Evolutionary conservation across 1,140 invertebrate genomes (phyloP).

Genomic region (Trinorchestia longiramus): DNA sequence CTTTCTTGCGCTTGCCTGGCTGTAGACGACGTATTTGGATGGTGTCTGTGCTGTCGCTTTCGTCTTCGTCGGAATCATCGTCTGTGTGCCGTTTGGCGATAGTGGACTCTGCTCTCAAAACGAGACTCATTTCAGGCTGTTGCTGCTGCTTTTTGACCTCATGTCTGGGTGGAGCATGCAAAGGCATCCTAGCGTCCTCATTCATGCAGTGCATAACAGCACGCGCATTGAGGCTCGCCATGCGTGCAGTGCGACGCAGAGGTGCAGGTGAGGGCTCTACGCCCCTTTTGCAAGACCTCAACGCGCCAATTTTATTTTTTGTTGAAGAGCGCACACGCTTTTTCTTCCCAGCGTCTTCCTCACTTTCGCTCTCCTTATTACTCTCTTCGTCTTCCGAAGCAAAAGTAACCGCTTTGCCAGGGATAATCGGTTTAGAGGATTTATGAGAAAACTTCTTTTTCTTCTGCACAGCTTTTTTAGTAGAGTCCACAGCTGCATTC

Average conservation of each 20-base stretch:
- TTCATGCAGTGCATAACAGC: conserved; percentile 93
- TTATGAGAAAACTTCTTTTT: conserved; percentile 57
- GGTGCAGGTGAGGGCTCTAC: background rate
- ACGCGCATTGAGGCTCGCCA: conserved; percentile 88
- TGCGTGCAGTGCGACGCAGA: conserved; percentile 71
- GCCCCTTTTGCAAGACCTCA: background rate
- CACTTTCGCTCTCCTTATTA: conserved; percentile 62
- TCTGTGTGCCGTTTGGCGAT: conserved; percentile 69
- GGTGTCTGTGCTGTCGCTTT: conserved; percentile 63
- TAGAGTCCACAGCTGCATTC: conserved; percentile 25
- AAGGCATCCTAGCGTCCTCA: conserved; percentile 81
- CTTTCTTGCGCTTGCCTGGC: conserved; percentile 64
- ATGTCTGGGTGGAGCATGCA: conserved; percentile 57
- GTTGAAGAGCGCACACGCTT: background rate
- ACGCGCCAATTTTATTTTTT: background rate
- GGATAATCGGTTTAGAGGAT: conserved; percentile 47
- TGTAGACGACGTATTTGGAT: conserved; percentile 59
- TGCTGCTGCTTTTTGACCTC: conserved; percentile 57
- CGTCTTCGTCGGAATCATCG: conserved; percentile 69
- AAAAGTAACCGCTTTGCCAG: background rate
- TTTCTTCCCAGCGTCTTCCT: conserved; percentile 41
- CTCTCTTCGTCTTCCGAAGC: conserved; percentile 64
- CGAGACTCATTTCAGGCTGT: conserved; percentile 62
- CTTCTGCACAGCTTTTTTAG: conserved; percentile 58
- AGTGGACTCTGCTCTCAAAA: conserved; percentile 57